Base-by-base conservation (phyloP, 2,888 invertebrate species). In the Psylliodes chrysocephalus region DNA sequence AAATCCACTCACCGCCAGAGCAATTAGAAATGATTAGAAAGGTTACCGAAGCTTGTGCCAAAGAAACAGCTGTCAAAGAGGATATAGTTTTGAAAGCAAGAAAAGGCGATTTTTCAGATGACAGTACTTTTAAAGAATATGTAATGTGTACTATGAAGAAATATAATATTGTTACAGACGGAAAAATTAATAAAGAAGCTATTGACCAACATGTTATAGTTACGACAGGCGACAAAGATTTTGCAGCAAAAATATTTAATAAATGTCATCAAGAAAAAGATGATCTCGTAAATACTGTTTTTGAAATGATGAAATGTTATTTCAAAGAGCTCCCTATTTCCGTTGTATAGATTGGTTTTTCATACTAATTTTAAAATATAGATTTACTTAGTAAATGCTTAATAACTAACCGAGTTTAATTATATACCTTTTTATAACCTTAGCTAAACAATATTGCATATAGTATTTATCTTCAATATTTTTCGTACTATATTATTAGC, bases 251-350 rank as follows among this genome's bases (percentile, higher is more conserved):
- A 51, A 42, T 75, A 33, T 64, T 74, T 46, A 63, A 67, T 5
- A 64, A 71, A 17, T 77, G 75, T 44, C 72, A 71, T n/a, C 33
- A 70, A 5, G 54, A 71, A 60, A 69, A 75, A 49, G 44, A 19
- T 10, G 67, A 65, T 10, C 68, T 67, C 4, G 60, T 65, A 42
- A 55, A 71, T 22, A 73, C 73, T 18, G 73, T 74, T 2, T 71
- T 69, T 52, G 70, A 74, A 17, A 67, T 73, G 6, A 64, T 73
- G 55, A 73, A 75, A 65, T 78, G 78, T 46, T 68, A 71, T 47
- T 67, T 69, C 14, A 68, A 69, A 28, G 72, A 73, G 38, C 64
- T 66, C 14, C 59, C 60, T n/a, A 33, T 19, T 17, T 56, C 42
- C 38, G 47, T 65, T 7, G 55, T n/a, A n/a, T n/a, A n/a, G n/a